These are phyloP conservation scores for Chloroclystis v-ata DNA, from an alignment of 2,888 invertebrate species.

Conservation along the genomic window DNA sequence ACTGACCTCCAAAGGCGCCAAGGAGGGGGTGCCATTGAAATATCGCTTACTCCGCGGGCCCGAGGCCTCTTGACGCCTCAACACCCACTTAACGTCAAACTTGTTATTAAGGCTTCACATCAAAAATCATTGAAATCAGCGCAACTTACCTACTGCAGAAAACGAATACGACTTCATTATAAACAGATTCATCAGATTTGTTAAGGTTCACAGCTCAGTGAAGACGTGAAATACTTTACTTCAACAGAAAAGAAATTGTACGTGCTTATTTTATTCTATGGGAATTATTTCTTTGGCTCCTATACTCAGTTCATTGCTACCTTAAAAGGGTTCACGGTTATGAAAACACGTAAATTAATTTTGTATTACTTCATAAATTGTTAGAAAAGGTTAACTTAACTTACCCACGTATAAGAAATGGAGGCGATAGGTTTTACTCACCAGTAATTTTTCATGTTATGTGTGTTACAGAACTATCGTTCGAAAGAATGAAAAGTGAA, in stretches of 20 bases:
- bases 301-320: constrained; percentile 3
- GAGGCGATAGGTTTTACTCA: no score
- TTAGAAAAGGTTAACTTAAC: background rate
- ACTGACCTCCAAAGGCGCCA: constrained; percentile 34
- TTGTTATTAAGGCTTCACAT: constrained; percentile 19
- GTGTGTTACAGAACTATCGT: no score
- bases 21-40: constrained; percentile 44
- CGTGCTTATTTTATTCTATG: background rate
- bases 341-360: constrained; percentile 2
- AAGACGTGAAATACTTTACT: no score
- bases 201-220: no score
- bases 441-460: no score
- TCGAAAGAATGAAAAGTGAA: no score
- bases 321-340: constrained; percentile 1
- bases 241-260: background rate
- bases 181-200: no score
- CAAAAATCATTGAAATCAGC: constrained; percentile 2
- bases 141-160: no score
- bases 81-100: constrained; percentile 24
- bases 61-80: constrained; percentile 44
- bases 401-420: no score
- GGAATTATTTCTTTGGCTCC: background rate
- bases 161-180: no score
- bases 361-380: constrained; percentile 9
- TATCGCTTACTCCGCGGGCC: constrained; percentile 52